phyloP scores from a whole-genome alignment of 2,113 vertebrate species.

The Mola mola region DNA sequence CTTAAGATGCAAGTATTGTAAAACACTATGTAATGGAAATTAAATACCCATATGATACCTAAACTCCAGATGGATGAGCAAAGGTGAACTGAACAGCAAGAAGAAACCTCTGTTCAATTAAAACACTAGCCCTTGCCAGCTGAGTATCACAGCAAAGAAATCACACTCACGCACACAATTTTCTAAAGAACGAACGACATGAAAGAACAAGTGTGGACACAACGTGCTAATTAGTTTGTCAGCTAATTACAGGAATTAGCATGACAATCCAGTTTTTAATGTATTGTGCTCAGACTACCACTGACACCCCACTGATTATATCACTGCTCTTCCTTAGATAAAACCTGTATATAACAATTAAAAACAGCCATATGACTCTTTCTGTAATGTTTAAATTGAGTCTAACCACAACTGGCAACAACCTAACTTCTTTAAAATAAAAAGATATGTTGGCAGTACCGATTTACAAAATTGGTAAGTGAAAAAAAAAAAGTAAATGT shows the following conservation, averaged over 20 bases:
- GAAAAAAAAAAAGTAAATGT: conserved; percentile 21
- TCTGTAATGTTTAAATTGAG: conserved; percentile 7
- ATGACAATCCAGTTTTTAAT: conserved; percentile 63
- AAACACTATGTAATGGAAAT: conserved; percentile 6
- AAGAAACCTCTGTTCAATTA: conserved; percentile 23
- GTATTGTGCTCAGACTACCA: conserved; percentile 38
- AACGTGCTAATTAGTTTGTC: conserved; percentile 67
- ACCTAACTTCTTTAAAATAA: conserved; percentile 16
- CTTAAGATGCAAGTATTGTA: neutral
- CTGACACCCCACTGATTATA: conserved; percentile 46
- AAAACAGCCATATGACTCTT: neutral
- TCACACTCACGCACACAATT: conserved; percentile 2
- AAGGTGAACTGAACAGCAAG: conserved; percentile 8
- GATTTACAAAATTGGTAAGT: neutral
- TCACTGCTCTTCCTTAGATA: conserved; percentile 25
- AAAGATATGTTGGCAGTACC: neutral
- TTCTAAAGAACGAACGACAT: conserved; percentile 16
- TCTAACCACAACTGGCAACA: conserved; percentile 8
- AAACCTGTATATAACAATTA: conserved; percentile 27
- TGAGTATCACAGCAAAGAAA: conserved; percentile 49
- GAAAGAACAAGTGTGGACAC: conserved; percentile 36
- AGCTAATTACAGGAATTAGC: conserved; percentile 75
- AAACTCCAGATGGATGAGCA: conserved; percentile 1
- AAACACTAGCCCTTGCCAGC: conserved; percentile 29
- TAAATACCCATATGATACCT: conserved; percentile 3